Evolutionary conservation across 2,113 vertebrate species (phyloP), one percentile per base, ranked within the genome.

Genomic region (Zosterops hypoxanthus): DNA sequence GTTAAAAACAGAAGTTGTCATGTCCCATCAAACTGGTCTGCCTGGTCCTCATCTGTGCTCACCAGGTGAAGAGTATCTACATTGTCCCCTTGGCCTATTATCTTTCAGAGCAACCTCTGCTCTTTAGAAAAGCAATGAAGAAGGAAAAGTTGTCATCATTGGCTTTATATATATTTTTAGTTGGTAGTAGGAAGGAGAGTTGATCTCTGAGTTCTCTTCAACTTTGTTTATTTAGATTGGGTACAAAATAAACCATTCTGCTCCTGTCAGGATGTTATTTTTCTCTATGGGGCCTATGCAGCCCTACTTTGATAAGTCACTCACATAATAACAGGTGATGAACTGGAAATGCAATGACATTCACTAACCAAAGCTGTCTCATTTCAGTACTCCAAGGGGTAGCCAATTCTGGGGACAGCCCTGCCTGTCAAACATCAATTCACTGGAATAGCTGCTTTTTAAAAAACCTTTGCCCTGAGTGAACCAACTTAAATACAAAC

Each of bases 251-350:
- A 94, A 73, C 66, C 46, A 66, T 87, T 91, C 75, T 77, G 49
- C 82, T 94, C 64, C 50, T 88, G 91, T 82, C 72, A 95, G 50
- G 61, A 80, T 88, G 60, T 42, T 94, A 70, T 94, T 96, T 90
- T 94, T 87, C 92, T 92, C 94, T 63, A 59, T 89, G 41, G 77
- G 47, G 59, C 42, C 63, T 87, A 55, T 69, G 25, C 42, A 86
- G 63, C 44, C 63, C 53, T 76, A 84, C 89, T 85, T 94, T 94
- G 83, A 41, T 81, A 92, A 96, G 84, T 91, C 0, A 0, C 20
- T 95, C 64, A 56, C 90, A 83, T 77, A 95, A 95, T 93, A 91
- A 87, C 65, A 92, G 88, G 91, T 88, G 86, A 94, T 75, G 95
- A 96, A 91, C 83, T 76, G 86, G 86, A 75, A 91, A 39, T 71